Percentiles rank a stretch among this genome's conserved stretches.
Conservation (phyloP, 2,797 vertebrate genomes). For the Chloroceryle amazona region DNA sequence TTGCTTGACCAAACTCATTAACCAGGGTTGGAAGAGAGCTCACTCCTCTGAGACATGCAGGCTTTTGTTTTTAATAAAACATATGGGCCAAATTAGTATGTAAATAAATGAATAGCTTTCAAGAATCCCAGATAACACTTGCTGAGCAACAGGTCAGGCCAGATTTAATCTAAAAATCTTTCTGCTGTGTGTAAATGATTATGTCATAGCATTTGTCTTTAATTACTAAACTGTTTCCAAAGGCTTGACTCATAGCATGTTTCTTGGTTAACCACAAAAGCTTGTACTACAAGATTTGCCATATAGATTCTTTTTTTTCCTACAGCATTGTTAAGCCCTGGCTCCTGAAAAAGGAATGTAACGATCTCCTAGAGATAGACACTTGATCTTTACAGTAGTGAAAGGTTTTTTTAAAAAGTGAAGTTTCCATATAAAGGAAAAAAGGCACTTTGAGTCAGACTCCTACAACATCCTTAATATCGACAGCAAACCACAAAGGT, state of each 20-base stretch:
- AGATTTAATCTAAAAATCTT: conserved; percentile 85
- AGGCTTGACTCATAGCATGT: conserved; percentile 83
- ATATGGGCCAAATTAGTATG: conserved; percentile 84
- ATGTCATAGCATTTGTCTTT: conserved; percentile 89
- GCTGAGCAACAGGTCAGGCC: conserved; percentile 83
- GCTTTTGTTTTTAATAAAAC: conserved; percentile 79
- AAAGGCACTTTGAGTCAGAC: conserved; percentile 37
- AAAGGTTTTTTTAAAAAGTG: neutral
- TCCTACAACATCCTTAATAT: neutral
- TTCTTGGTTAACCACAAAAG: conserved; percentile 87
- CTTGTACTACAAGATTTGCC: conserved; percentile 86
- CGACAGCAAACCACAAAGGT: neutral
- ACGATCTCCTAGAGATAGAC: conserved; percentile 59
- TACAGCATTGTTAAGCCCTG: conserved; percentile 73
- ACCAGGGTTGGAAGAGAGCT: conserved; percentile 42
- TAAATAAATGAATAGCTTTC: conserved; percentile 84
- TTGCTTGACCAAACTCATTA: conserved; percentile 66
- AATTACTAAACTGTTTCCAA: conserved; percentile 86
- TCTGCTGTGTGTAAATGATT: conserved; percentile 84
- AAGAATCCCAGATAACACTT: conserved; percentile 85
- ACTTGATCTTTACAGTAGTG: conserved; percentile 72
- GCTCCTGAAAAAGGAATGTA: conserved; percentile 76
- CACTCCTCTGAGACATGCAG: conserved; percentile 69
- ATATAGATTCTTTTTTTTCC: conserved; percentile 79
- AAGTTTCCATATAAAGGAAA: conserved; percentile 44